Evolutionary conservation across 2,113 vertebrate genomes (phyloP).

Genomic region (Labeo rohita): DNA sequence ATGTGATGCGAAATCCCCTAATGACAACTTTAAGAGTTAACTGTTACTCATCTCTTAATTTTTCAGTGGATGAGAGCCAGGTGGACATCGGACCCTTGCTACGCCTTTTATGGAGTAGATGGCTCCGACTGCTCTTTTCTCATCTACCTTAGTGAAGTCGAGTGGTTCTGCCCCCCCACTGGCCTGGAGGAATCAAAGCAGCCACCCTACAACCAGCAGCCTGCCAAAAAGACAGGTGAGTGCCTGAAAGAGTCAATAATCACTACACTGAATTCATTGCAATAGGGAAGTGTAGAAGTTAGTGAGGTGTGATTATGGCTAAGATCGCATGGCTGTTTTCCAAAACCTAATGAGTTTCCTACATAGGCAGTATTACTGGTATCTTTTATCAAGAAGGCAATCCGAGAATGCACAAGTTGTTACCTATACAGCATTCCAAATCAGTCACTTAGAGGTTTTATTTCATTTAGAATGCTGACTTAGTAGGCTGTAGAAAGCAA

Average conservation of each 20-base stretch:
- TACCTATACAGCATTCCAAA: not conserved
- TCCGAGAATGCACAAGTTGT: not conserved
- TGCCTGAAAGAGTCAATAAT: not conserved
- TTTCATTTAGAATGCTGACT: not conserved
- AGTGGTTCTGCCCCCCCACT: constrained; percentile 98
- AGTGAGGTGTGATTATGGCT: not conserved
- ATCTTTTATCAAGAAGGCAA: not conserved
- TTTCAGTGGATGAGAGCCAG: constrained; percentile 96
- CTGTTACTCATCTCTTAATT: not conserved
- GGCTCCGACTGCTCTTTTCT: constrained; percentile 98
- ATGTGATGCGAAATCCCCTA: too few relatives aligned
- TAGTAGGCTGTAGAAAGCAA: not conserved
- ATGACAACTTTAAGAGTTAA: not conserved
- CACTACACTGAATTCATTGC: not conserved
- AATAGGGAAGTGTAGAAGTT: not conserved
- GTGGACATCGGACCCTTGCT: constrained; percentile 98
- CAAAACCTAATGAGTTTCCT: not conserved
- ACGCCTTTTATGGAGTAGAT: constrained; percentile 93
- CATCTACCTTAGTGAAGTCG: constrained; percentile 95
- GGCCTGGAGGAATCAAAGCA: constrained; percentile 87
- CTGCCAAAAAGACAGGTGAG: constrained; percentile 83
- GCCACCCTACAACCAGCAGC: constrained; percentile 69
- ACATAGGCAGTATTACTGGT: not conserved
- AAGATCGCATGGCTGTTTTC: not conserved
- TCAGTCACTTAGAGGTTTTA: not conserved